Percentiles rank a stretch among this genome's conserved stretches.
phyloP scores from a whole-genome alignment of 2,888 invertebrate species.

The Poecilus cupreus region DNA sequence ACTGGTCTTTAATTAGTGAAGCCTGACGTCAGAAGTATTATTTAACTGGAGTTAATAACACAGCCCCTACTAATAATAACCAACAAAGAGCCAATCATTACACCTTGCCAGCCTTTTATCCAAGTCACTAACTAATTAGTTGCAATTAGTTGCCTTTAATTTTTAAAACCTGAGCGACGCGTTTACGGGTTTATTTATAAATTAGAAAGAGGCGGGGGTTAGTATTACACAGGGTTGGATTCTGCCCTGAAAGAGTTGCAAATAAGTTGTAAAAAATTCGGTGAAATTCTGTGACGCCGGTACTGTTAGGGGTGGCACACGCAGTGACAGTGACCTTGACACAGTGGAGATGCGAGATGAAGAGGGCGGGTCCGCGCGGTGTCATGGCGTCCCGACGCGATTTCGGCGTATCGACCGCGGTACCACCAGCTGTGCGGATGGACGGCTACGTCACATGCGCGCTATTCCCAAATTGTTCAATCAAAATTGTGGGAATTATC shows the following conservation, averaged over 20 bases:
- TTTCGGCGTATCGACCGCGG: constrained; percentile 53
- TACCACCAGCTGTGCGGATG: background rate
- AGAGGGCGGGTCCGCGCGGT: background rate
- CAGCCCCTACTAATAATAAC: constrained; percentile 6
- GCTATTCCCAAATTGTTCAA: too few relatives aligned
- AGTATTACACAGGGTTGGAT: too few relatives aligned
- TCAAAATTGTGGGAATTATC: too few relatives aligned
- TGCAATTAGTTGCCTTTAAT: constrained; percentile 15
- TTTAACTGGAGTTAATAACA: background rate
- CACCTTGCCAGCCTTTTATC: background rate
- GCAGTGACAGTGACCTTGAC: constrained; percentile 51
- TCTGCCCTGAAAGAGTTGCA: too few relatives aligned
- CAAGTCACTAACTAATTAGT: background rate
- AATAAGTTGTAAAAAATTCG: background rate
- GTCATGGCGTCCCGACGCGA: constrained; percentile 3
- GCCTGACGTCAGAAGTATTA: constrained; percentile 1
- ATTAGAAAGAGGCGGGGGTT: too few relatives aligned
- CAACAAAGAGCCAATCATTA: background rate
- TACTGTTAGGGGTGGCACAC: constrained; percentile 7
- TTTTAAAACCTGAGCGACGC: background rate
- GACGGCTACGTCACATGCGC: too few relatives aligned
- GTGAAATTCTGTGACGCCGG: too few relatives aligned
- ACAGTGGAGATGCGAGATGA: constrained; percentile 4
- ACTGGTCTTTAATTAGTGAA: constrained; percentile 12
- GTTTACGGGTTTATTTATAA: background rate